These are phyloP conservation scores for Trididemnum nubilum DNA, from an alignment of 23 tunicate species.

Conservation along the genomic window DNA sequence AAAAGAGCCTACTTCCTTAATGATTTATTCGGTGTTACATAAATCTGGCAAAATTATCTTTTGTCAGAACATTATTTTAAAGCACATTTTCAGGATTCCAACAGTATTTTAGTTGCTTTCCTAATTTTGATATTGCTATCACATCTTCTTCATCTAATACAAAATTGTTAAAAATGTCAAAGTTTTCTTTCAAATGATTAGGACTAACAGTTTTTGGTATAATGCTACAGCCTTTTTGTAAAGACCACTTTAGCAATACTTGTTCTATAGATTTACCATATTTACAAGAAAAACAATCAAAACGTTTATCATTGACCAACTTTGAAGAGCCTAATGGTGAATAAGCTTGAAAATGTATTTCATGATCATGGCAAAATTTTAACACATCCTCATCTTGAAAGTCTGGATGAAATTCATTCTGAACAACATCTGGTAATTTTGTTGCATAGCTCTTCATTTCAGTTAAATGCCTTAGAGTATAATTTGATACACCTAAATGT, in stretches of 20 bases:
- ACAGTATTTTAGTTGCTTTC: slow-evolving; percentile 53
- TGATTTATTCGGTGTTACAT: no score
- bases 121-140: slow-evolving; percentile 19
- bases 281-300: slow-evolving; percentile 25
- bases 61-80: no score
- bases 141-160: slow-evolving; percentile 41
- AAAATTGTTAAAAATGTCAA: slow-evolving; percentile 57
- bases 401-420: slow-evolving; percentile 87
- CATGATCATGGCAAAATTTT: slow-evolving; percentile 40
- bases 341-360: slow-evolving; percentile 76
- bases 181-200: slow-evolving; percentile 55
- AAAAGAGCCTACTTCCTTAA: no score
- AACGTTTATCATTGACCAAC: slow-evolving; percentile 47
- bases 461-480: slow-evolving; percentile 42
- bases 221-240: slow-evolving; percentile 72
- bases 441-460: slow-evolving; percentile 41
- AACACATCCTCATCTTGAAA: slow-evolving; percentile 34
- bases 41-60: no score
- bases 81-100: slow-evolving; percentile 63
- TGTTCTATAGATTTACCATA: slow-evolving; percentile 51
- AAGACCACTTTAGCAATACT: slow-evolving; percentile 62
- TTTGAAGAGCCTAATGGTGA: slow-evolving; percentile 63
- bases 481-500: slow-evolving; percentile 76
- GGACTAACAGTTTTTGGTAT: slow-evolving; percentile 68
- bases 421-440: slow-evolving; percentile 67